Evolutionary conservation across 2,888 invertebrate genomes (phyloP).

Genomic region (Horisme vitalbata): DNA sequence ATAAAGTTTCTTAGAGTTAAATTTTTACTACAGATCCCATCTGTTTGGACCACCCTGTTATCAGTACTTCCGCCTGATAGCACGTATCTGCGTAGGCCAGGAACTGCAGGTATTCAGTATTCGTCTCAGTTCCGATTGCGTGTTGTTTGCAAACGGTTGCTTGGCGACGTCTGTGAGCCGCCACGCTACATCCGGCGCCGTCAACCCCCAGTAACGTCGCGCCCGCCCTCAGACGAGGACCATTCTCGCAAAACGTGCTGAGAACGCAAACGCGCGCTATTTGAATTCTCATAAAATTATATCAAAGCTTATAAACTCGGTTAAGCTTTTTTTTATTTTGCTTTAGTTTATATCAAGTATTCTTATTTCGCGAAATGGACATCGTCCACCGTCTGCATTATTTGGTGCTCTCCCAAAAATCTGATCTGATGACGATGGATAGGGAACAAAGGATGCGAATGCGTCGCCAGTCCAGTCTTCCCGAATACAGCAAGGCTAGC

Average conservation of each 20-base stretch:
- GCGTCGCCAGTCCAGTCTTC: slow-evolving; percentile 75
- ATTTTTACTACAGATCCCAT: too few species aligned
- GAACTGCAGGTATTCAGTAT: slow-evolving; percentile 23
- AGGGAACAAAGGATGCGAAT: slow-evolving; percentile 74
- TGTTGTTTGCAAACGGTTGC: slow-evolving; percentile 78
- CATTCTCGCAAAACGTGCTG: slow-evolving; percentile 9
- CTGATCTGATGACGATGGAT: slow-evolving; percentile 78
- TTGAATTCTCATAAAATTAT: slow-evolving; percentile 8
- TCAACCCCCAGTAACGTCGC: slow-evolving; percentile 59
- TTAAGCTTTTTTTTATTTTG: slow-evolving; percentile 4
- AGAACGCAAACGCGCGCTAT: slow-evolving; percentile 16
- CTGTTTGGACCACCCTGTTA: too few species aligned
- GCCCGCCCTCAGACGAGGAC: slow-evolving; percentile 58
- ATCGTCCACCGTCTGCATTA: slow-evolving; percentile 78
- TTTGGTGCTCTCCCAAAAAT: slow-evolving; percentile 76
- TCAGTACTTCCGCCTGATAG: slow-evolving; percentile 9
- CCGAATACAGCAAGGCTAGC: slow-evolving; percentile 72
- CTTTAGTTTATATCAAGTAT: background rate
- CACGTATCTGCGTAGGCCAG: slow-evolving; percentile 18
- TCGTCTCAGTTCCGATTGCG: slow-evolving; percentile 36
- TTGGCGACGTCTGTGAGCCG: slow-evolving; percentile 56
- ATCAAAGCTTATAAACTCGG: slow-evolving; percentile 4
- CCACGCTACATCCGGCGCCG: slow-evolving; percentile 65
- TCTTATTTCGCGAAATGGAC: slow-evolving; percentile 61
- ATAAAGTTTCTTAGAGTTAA: too few species aligned